Evolutionary conservation across 2,888 invertebrate genomes (phyloP).

Genomic region (Stenoptilia bipunctidactyla): DNA sequence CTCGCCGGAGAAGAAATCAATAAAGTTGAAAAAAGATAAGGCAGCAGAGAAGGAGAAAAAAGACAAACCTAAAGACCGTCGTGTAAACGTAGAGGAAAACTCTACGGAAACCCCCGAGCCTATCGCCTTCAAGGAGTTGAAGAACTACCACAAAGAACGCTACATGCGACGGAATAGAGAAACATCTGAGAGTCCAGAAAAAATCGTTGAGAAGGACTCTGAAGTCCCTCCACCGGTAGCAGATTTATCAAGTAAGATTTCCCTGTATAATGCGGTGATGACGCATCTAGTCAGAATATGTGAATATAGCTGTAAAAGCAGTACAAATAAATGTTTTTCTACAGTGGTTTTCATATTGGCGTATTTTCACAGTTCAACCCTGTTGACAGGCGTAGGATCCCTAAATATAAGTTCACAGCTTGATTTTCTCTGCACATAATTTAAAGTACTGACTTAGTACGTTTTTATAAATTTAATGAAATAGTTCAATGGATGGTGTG

Average conservation of each 20-base stretch:
- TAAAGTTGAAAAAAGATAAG: constrained; percentile 5
- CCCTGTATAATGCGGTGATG: constrained; percentile 12
- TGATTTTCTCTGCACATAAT: too few species aligned
- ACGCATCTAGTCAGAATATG: constrained; percentile 22
- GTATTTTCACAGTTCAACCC: constrained; percentile 41
- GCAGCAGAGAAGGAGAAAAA: constrained; percentile 18
- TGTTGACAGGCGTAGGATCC: constrained; percentile 16
- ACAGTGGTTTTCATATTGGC: constrained; percentile 59
- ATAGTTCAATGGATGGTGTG: too few species aligned
- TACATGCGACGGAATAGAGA: constrained; percentile 77
- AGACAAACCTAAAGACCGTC: constrained; percentile 19
- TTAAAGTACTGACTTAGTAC: too few species aligned
- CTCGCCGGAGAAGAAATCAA: constrained; percentile 32
- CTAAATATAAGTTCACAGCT: not conserved
- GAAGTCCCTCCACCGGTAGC: constrained; percentile 21
- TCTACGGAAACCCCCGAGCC: constrained; percentile 24
- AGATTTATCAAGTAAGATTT: constrained; percentile 64
- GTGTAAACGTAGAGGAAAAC: constrained; percentile 19
- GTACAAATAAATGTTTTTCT: constrained; percentile 39
- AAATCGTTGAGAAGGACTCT: constrained; percentile 15
- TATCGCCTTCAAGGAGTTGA: constrained; percentile 69
- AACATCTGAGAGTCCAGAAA: constrained; percentile 71
- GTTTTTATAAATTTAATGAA: too few species aligned
- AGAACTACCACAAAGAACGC: constrained; percentile 69
- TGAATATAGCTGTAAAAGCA: constrained; percentile 47